Conservation (phyloP, 64 coral and sea anemone species). For the Trachythela sp. region DNA sequence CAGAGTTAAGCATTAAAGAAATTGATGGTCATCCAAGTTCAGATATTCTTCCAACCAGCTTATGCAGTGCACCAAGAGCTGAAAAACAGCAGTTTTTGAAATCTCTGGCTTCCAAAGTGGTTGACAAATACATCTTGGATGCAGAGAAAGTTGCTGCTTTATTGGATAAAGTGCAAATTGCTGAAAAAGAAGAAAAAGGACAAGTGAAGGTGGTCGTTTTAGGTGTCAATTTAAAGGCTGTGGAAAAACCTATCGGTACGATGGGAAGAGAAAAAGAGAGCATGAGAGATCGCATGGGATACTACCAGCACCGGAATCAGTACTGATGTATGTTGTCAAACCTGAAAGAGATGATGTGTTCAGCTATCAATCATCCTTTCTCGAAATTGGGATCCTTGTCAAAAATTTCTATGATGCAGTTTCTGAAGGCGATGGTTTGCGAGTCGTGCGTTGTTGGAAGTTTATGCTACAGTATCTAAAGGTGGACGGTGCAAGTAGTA, state of each 20-base stretch:
- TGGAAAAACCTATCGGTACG: slow-evolving; percentile 16
- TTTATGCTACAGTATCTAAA: slow-evolving; percentile 57
- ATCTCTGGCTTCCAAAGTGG: slow-evolving; percentile 10
- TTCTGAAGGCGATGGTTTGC: slow-evolving; percentile 46
- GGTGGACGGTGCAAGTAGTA: slow-evolving; percentile 66
- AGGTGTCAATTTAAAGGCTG: slow-evolving; percentile 15
- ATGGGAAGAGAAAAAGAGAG: slow-evolving; percentile 17
- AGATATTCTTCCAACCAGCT: slow-evolving; percentile 7
- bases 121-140: neutral
- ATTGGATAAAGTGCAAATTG: slow-evolving; percentile 1
- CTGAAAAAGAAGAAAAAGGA: neutral
- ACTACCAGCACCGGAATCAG: neutral
- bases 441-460: slow-evolving; percentile 45
- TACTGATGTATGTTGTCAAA: neutral
- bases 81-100: neutral
- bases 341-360: slow-evolving; percentile 58
- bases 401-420: slow-evolving; percentile 53
- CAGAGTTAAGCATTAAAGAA: no score
- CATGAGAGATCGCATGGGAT: slow-evolving; percentile 10
- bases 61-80: neutral
- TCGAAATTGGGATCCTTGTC: slow-evolving; percentile 52
- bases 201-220: neutral
- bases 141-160: slow-evolving; percentile 15
- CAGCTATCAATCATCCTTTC: slow-evolving; percentile 60
- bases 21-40: no score